Evolutionary conservation across 1,140 invertebrate species (phyloP).

Genomic region (Spodoptera litura): DNA sequence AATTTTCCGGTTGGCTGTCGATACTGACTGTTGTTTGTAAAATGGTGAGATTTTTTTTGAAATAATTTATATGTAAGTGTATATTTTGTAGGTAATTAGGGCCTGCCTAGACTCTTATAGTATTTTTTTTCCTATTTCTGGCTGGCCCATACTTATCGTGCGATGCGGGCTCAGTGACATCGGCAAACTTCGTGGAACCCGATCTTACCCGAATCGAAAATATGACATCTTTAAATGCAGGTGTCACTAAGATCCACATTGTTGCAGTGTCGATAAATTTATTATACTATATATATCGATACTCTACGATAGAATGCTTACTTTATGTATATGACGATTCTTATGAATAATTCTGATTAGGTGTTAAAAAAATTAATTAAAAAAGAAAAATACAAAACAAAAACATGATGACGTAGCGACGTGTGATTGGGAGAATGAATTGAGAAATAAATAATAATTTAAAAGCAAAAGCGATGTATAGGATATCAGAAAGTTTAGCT

Average conservation of each 20-base stretch:
- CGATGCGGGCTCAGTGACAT: constrained; percentile 22
- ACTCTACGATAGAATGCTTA: constrained; percentile 47
- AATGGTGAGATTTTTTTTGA: constrained; percentile 53
- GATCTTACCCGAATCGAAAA: background rate
- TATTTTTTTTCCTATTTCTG: constrained; percentile 49
- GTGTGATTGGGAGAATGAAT: constrained; percentile 50
- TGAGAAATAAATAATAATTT: constrained; percentile 36
- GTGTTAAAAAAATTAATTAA: constrained; percentile 45
- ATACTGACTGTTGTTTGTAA: constrained; percentile 48
- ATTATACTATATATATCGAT: constrained; percentile 49
- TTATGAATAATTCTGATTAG: constrained; percentile 56
- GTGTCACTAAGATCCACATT: constrained; percentile 9
- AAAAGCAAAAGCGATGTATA: constrained; percentile 35
- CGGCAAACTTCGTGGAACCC: background rate
- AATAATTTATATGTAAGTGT: constrained; percentile 48
- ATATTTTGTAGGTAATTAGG: constrained; percentile 47
- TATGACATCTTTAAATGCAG: background rate
- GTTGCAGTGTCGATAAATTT: constrained; percentile 41
- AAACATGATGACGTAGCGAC: constrained; percentile 47
- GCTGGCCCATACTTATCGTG: constrained; percentile 47
- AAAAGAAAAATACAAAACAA: constrained; percentile 43
- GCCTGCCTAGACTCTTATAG: constrained; percentile 49
- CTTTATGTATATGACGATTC: constrained; percentile 53
- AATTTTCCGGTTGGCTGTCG: constrained; percentile 41
- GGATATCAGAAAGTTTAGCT: constrained; percentile 23